phyloP scores from a whole-genome alignment of 2,888 invertebrate species.

The Temnothorax unifasciatus region DNA sequence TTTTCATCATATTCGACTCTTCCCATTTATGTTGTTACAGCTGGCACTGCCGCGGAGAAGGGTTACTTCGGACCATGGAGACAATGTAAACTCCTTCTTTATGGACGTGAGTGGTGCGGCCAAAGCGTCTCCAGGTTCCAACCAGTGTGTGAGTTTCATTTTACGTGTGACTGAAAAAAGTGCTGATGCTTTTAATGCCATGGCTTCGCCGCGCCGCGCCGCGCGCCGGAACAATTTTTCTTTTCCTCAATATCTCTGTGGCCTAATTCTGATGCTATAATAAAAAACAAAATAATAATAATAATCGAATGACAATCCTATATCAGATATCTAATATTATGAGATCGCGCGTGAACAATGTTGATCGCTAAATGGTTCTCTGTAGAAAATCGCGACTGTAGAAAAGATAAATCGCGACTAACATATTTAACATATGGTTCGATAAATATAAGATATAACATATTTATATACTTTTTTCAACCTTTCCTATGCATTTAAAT shows the following conservation, averaged over 20 bases:
- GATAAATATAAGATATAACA: too few species aligned
- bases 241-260: not conserved
- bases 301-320: not conserved
- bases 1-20: not conserved
- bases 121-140: slow-evolving; percentile 92
- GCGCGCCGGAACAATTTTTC: not conserved
- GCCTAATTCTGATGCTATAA: not conserved
- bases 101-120: slow-evolving; percentile 94
- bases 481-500: not conserved
- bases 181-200: not conserved
- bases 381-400: not conserved
- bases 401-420: not conserved
- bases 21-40: slow-evolving; percentile 86
- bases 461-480: not conserved
- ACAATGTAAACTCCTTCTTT: slow-evolving; percentile 93
- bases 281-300: not conserved
- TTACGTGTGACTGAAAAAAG: not conserved
- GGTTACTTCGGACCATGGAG: slow-evolving; percentile 97
- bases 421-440: too few species aligned
- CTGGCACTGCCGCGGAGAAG: slow-evolving; percentile 90
- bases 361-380: not conserved
- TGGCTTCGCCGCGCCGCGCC: too few species aligned
- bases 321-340: not conserved
- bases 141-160: slow-evolving; percentile 90
- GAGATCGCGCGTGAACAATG: not conserved